Base-by-base conservation (phyloP, 2,797 vertebrate genomes). In the Anolis apletophallus region DNA sequence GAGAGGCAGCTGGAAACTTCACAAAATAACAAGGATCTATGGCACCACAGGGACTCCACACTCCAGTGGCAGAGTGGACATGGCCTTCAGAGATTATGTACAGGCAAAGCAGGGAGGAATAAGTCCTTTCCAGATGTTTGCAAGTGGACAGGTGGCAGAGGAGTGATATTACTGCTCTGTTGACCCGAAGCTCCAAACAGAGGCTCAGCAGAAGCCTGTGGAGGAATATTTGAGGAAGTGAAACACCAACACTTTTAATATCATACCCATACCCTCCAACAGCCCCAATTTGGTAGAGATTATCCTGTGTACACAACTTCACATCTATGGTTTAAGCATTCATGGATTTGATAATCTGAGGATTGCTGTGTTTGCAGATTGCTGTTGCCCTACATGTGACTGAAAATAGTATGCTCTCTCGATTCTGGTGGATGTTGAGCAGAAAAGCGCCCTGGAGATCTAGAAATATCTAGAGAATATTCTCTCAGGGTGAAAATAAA, bases 1-100 rank as follows among this genome's bases (percentile, higher is more conserved):
- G 91, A 88, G 26, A 36, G 80, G 64, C 67, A 32, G n/a, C 61
- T 52, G 88, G 57, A 71, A 5, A 1, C 13, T 2, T 85, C 64
- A 88, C 83, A 26, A 87, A 90, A n/a, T 85, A 87, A 83, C 5
- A 0, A 4, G 55, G 40, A 77, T 71, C 5, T 54, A 8, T 29
- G 90, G 81, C 19, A 32, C 7, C 21, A 71, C 32, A 67, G 16
- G 85, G 69, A 29, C 73, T 87, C 2, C 11, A 16, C 21, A 46
- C 32, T 29, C 75, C 32, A 76, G 80, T 74, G 84, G 87, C 40
- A 69, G 59, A 50, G 32, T 67, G 64, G 23, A 59, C 23, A 54
- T n/a, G 50, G 83, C 83, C 61, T 77, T 78, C 50, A 55, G 73
- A 77, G 73, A 77, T 50, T 36, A 23, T 36, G 36, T 67, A 23